Evolutionary conservation across 2,113 vertebrate species (phyloP).

Genomic region (Corythornis vintsioides): DNA sequence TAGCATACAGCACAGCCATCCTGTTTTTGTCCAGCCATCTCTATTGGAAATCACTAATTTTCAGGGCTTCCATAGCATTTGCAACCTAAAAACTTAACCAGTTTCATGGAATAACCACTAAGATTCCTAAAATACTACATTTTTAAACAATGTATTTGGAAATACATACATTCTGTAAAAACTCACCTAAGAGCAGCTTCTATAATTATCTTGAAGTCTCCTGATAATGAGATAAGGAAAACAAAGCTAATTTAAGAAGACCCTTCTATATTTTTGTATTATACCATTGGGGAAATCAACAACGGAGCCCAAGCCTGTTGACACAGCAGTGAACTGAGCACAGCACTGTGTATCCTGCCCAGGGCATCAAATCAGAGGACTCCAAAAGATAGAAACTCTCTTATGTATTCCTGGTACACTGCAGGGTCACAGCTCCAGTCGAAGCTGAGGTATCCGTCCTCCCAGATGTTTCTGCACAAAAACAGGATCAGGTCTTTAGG

Average conservation of each 20-base stretch:
- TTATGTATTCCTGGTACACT: background rate
- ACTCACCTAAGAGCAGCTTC: background rate
- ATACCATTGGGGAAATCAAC: background rate
- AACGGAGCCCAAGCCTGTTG: background rate
- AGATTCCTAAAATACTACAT: background rate
- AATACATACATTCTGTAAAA: background rate
- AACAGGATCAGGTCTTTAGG: background rate
- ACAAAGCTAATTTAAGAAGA: background rate
- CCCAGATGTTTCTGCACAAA: background rate
- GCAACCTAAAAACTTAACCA: background rate
- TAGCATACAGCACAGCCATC: background rate
- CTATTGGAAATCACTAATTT: background rate
- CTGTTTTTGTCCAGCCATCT: background rate
- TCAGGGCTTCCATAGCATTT: background rate
- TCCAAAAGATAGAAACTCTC: background rate
- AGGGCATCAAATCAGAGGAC: background rate
- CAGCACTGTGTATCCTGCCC: background rate
- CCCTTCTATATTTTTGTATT: background rate
- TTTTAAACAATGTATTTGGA: background rate
- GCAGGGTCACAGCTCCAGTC: background rate
- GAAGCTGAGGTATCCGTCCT: background rate
- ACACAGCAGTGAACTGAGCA: background rate
- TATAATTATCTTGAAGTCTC: background rate
- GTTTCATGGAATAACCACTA: background rate
- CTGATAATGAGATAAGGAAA: background rate